Conservation (phyloP, 2,888 invertebrate species). For the Dynastes tityus region DNA sequence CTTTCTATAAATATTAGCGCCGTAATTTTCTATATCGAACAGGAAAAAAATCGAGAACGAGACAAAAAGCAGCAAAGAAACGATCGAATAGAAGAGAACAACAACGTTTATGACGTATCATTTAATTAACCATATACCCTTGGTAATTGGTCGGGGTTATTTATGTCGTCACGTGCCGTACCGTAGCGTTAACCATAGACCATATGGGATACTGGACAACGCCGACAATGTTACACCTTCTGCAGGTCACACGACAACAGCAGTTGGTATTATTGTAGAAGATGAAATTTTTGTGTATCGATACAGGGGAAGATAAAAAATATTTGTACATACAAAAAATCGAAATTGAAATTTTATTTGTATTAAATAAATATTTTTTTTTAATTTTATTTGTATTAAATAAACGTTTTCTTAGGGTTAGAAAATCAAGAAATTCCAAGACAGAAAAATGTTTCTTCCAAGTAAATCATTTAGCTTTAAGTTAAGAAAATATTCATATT, state of each 20-base stretch:
- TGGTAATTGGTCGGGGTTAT: conserved; percentile 28
- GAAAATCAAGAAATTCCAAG: too few relatives aligned
- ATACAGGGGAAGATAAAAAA: too few relatives aligned
- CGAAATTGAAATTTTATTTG: too few relatives aligned
- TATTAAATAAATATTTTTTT: too few relatives aligned
- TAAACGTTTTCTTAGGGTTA: too few relatives aligned
- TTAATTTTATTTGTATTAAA: too few relatives aligned
- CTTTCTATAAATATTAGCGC: not conserved
- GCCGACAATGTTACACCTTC: not conserved
- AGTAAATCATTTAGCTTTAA: too few relatives aligned
- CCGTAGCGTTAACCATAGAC: conserved; percentile 1
- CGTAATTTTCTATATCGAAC: not conserved
- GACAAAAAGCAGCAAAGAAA: not conserved
- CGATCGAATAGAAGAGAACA: not conserved
- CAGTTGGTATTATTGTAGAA: not conserved
- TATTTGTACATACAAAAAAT: too few relatives aligned
- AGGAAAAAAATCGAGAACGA: not conserved
- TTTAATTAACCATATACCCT: conserved; percentile 23
- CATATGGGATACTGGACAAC: conserved; percentile 10
- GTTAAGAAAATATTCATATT: too few relatives aligned
- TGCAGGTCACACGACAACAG: not conserved
- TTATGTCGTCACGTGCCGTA: conserved; percentile 31
- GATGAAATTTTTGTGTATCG: not conserved
- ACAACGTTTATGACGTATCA: conserved; percentile 24
- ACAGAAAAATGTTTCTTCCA: too few relatives aligned